Evolutionary conservation across 2,113 vertebrate species (phyloP), one percentile per base, ranked within the genome.

Genomic region (Malurus elegans): DNA sequence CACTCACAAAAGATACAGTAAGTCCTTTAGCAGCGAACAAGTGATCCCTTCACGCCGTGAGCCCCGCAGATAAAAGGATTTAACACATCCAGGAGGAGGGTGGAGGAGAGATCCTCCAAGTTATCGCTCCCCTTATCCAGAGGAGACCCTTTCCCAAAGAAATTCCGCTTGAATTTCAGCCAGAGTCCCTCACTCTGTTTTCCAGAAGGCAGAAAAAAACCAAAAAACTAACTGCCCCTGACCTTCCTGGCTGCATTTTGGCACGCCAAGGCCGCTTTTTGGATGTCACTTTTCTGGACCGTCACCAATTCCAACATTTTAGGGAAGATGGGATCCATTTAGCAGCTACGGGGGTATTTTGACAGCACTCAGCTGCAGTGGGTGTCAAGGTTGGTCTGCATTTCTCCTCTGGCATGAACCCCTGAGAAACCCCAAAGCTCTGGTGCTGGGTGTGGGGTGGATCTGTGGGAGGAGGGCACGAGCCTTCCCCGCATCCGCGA

Each of bases 1-100:
- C 57, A 18, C 58, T 76, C 82, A 93, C 90, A 93, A 93, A 95
- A 94, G 92, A 51, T 73, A 57, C 38, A 38, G 58, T 51, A 38
- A 12, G 8, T 83, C 86, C 42, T 88, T 80, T 78, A 28, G 34
- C 32, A 42, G 51, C 54, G 65, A 83, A 86, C 60, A 88, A 94
- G 82, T 23, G 65, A 73, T 45, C 58, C 67, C 88, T 93, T 93
- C 62, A 70, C 1, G 1, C 47, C 0, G 0, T 45, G 7, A 83
- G 56, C 42, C 51, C 66, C 0, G 0, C 26, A 76, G 58, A 80
- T 50, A 81, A 94, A 89, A 48, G 74, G 87, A 82, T 91, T 91
- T 90, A 70, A 66, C 1, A 5, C 10, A 12, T 42, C 29, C 47
- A 73, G 29, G 21, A 79, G 38, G 36, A 81, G 28, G 42, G 53